These are phyloP conservation scores for Oligia latruncula DNA, from an alignment of 2,888 invertebrate genomes.

Conservation along the genomic window DNA sequence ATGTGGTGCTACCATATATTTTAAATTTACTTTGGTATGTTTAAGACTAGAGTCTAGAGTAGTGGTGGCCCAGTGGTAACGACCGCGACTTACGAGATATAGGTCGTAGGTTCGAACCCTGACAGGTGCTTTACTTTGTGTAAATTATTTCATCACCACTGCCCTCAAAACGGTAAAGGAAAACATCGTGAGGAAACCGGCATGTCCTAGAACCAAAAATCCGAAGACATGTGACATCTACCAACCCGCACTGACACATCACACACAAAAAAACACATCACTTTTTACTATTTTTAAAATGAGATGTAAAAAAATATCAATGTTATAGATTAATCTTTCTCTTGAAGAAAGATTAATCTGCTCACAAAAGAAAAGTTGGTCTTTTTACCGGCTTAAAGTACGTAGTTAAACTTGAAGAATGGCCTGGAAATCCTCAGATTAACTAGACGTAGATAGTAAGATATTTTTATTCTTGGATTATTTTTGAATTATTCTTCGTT, in stretches of 20 bases:
- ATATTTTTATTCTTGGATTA: not conserved
- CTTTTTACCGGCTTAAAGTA: constrained; percentile 3
- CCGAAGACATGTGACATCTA: too few species aligned
- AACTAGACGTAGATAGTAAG: constrained; percentile 1
- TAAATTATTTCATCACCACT: too few species aligned
- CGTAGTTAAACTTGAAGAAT: constrained; percentile 24
- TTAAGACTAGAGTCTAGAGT: not conserved
- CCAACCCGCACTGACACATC: too few species aligned
- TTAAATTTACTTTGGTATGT: not conserved
- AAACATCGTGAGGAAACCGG: too few species aligned
- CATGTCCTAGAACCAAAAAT: too few species aligned
- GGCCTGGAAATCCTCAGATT: constrained; percentile 7
- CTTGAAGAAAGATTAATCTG: not conserved
- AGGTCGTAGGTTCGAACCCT: too few species aligned
- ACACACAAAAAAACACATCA: not conserved
- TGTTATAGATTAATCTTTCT: not conserved
- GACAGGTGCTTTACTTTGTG: too few species aligned
- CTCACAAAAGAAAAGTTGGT: constrained; percentile 29
- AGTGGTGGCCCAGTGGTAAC: too few species aligned
- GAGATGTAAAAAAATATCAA: constrained; percentile 17
- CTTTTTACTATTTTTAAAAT: constrained; percentile 25
- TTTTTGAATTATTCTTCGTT: not conserved
- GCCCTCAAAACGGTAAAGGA: too few species aligned
- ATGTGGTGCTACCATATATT: not conserved
- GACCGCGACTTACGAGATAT: too few species aligned